These are phyloP conservation scores for Ips nitidus DNA, from an alignment of 1,140 invertebrate genomes.

Conservation along the genomic window DNA sequence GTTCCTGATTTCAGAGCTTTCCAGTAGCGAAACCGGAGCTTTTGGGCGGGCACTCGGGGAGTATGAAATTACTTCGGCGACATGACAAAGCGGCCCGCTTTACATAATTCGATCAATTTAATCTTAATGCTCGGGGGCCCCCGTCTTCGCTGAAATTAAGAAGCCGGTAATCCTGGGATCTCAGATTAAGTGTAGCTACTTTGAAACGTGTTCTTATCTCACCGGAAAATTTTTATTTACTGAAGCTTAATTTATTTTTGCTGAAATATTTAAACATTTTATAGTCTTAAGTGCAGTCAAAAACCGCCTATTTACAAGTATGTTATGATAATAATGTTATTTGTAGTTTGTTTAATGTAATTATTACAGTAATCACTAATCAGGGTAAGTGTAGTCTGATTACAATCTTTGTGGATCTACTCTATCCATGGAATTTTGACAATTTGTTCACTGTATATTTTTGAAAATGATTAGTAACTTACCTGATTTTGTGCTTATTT, in stretches of 20 bases:
- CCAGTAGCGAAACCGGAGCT: constrained; percentile 20
- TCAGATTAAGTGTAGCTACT: constrained; percentile 18
- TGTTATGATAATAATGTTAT: too few species aligned
- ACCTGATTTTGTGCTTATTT: too few species aligned
- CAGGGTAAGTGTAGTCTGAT: too few species aligned
- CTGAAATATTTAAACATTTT: too few species aligned
- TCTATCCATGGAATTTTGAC: too few species aligned
- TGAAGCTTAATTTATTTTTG: not conserved
- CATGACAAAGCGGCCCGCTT: constrained; percentile 32
- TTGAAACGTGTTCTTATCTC: constrained; percentile 1
- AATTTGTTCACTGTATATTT: too few species aligned
- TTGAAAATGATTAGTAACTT: too few species aligned
- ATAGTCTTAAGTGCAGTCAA: too few species aligned
- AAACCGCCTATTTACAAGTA: too few species aligned
- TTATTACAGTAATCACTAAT: too few species aligned
- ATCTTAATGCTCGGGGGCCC: constrained; percentile 24
- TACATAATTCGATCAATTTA: constrained; percentile 34
- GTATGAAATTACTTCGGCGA: constrained; percentile 31
- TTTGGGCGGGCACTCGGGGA: constrained; percentile 18
- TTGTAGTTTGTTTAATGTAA: too few species aligned
- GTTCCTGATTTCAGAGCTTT: constrained; percentile 38
- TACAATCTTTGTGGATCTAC: too few species aligned
- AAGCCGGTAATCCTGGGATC: constrained; percentile 27
- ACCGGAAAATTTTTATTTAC: not conserved
- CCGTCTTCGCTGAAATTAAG: constrained; percentile 27